These are phyloP conservation scores for Halocynthia roretzi DNA, from an alignment of 23 tunicate species.

Conservation along the genomic window DNA sequence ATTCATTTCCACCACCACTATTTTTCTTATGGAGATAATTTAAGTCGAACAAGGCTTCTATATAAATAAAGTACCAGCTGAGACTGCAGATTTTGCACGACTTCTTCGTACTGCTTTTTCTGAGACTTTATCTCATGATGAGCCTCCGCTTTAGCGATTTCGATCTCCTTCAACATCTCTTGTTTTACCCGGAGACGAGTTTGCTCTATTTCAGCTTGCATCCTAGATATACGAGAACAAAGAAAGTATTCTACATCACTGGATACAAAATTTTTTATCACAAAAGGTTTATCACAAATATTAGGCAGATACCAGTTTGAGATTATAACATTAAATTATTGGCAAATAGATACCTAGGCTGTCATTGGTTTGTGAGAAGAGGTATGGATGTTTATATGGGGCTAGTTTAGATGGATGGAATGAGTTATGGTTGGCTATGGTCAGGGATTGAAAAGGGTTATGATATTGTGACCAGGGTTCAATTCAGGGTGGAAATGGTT, in stretches of 20 bases:
- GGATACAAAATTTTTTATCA: neutral
- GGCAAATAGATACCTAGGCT: no score
- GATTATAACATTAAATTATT: no score
- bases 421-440: no score
- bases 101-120: constrained; percentile 40
- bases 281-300: no score
- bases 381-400: no score
- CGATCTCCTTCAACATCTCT: constrained; percentile 72
- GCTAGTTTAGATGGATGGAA: no score
- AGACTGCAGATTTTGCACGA: constrained; percentile 44
- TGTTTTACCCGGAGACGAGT: constrained; percentile 58
- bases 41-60: no score
- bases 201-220: constrained; percentile 63
- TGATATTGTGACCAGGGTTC: no score
- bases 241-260: neutral
- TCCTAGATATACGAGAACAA: constrained; percentile 13
- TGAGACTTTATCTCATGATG: constrained; percentile 45
- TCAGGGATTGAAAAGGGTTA: no score
- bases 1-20: neutral
- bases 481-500: no score
- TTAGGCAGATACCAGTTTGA: no score
- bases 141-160: constrained; percentile 86
- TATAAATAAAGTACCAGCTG: constrained; percentile 31
- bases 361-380: no score
- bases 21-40: neutral